Conservation (phyloP, 2,797 vertebrate species). For the Pyrocephalus nanus region DNA sequence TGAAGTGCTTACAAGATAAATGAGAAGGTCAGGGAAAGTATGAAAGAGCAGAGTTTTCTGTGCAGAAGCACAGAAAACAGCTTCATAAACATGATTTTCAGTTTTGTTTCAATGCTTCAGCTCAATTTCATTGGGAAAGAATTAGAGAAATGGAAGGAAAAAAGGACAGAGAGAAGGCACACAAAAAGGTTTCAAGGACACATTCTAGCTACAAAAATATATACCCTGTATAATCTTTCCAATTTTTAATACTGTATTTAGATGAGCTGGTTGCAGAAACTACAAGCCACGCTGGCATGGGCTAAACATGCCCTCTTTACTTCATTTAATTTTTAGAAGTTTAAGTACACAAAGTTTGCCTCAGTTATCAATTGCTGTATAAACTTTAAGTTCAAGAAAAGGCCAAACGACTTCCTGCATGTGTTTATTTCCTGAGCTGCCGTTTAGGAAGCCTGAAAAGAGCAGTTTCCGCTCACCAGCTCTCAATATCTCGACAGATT, state of each 20-base stretch:
- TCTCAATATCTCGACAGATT: constrained; percentile 57
- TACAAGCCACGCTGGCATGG: neutral
- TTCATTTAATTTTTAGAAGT: neutral
- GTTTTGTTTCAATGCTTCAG: neutral
- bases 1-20: neutral
- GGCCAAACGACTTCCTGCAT: constrained; percentile 63
- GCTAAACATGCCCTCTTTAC: neutral
- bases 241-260: neutral
- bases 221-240: neutral
- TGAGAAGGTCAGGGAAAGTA: neutral
- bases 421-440: constrained; percentile 68
- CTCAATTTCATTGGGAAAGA: neutral
- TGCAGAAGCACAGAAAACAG: neutral
- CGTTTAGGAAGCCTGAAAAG: constrained; percentile 65
- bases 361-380: constrained; percentile 45
- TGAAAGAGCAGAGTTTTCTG: neutral
- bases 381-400: constrained; percentile 69
- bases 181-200: neutral
- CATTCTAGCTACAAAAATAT: neutral
- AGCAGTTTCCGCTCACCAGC: constrained; percentile 64
- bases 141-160: neutral
- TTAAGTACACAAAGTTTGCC: constrained; percentile 1
- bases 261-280: neutral
- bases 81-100: neutral
- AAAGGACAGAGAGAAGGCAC: neutral